Evolutionary conservation across 2,797 vertebrate genomes (phyloP).

Genomic region (Coregonus sp.): DNA sequence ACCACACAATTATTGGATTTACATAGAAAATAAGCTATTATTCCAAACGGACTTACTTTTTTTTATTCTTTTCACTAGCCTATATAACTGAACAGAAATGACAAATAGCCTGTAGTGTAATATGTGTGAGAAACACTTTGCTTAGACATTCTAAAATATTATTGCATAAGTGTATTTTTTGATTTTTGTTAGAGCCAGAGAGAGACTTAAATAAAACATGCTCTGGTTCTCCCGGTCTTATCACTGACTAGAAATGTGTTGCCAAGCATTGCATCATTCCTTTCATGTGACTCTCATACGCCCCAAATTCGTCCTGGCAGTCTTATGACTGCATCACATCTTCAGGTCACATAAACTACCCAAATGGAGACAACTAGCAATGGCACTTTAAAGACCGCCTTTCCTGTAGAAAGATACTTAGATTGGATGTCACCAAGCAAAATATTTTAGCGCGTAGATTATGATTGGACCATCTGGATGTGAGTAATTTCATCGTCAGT

Average conservation of each 20-base stretch:
- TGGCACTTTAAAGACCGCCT: conserved; percentile 40
- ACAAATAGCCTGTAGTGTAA: conserved; percentile 6
- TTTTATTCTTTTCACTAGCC: background rate
- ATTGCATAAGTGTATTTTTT: conserved; percentile 82
- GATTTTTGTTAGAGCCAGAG: conserved; percentile 78
- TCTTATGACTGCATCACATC: conserved; percentile 86
- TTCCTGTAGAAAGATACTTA: fast-evolving
- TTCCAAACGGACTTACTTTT: background rate
- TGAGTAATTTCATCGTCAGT: conserved; percentile 17
- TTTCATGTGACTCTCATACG: conserved; percentile 89
- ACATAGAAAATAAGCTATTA: background rate
- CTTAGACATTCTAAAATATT: conserved; percentile 75
- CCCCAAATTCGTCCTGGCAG: conserved; percentile 87
- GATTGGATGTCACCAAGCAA: conserved; percentile 83
- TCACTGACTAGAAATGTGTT: conserved; percentile 86
- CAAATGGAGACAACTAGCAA: conserved; percentile 51
- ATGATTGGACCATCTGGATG: conserved; percentile 42
- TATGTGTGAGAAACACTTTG: conserved; percentile 65
- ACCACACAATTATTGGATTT: background rate
- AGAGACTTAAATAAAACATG: conserved; percentile 87
- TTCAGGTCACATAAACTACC: conserved; percentile 79
- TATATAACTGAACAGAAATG: background rate
- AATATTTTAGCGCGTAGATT: conserved; percentile 53
- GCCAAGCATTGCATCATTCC: conserved; percentile 89
- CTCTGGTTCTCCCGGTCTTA: conserved; percentile 84